A percentile compares a stretch with the other conserved stretches of the same genome.
These are phyloP conservation scores for Sinosuthora webbiana DNA, from an alignment of 2,113 vertebrate species.

Conservation along the genomic window DNA sequence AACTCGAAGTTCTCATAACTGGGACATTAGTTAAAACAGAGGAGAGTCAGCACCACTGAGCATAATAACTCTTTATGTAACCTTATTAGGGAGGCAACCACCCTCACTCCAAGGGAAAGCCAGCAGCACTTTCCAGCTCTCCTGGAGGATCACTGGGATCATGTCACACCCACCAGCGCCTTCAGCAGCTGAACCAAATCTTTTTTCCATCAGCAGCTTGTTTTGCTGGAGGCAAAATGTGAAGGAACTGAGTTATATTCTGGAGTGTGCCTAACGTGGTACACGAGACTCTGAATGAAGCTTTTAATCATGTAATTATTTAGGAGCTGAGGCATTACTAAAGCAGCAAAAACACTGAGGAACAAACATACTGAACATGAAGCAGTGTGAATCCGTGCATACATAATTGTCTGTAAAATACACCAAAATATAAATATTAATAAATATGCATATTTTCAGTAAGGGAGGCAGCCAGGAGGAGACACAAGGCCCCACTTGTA, in stretches of 20 bases:
- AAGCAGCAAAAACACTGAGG: background rate
- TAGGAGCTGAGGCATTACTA: background rate
- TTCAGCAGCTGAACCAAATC: background rate
- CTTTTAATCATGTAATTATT: background rate
- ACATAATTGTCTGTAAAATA: background rate
- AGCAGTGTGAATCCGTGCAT: background rate
- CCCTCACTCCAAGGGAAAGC: background rate
- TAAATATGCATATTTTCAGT: background rate
- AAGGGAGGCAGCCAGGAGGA: background rate
- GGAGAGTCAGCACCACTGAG: background rate
- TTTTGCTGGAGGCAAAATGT: background rate
- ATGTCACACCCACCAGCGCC: background rate
- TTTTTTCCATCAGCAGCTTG: background rate
- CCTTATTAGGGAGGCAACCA: background rate
- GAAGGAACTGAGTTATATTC: background rate
- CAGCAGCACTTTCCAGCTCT: background rate
- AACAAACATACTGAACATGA: background rate
- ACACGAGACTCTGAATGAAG: background rate
- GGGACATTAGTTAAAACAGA: background rate
- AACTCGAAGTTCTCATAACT: background rate
- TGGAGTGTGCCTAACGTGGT: background rate
- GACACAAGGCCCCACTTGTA: background rate
- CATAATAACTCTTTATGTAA: background rate
- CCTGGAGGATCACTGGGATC: background rate
- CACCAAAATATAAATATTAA: background rate